Evolutionary conservation across 2,888 invertebrate genomes (phyloP).

Genomic region (Thumatha senex): DNA sequence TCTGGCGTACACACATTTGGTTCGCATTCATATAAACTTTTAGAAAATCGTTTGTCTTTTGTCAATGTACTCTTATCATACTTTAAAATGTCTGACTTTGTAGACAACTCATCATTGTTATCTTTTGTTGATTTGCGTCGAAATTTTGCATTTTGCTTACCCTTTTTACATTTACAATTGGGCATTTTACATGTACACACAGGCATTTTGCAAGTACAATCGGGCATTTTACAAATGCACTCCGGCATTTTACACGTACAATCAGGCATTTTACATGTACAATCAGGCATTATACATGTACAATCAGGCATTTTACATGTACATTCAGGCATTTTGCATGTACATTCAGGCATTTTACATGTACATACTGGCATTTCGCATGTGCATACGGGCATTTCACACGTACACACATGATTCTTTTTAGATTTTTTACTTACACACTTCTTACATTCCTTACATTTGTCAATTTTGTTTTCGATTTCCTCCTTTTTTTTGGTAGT

Average conservation of each 20-base stretch:
- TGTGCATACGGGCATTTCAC: neutral
- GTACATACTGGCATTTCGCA: neutral
- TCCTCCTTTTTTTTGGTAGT: neutral
- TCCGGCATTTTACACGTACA: neutral
- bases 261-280: neutral
- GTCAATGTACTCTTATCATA: neutral
- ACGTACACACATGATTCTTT: neutral
- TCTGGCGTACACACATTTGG: constrained; percentile 3
- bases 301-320: neutral
- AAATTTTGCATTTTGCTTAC: neutral
- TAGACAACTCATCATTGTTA: neutral
- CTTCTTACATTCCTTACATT: neutral
- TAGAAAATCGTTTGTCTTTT: neutral
- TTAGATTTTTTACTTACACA: neutral
- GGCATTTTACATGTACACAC: neutral
- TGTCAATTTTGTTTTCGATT: neutral
- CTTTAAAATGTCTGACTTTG: neutral
- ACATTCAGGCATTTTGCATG: neutral
- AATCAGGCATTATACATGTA: neutral
- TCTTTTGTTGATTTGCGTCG: constrained; percentile 2
- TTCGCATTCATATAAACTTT: constrained; percentile 2
- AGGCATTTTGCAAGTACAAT: neutral
- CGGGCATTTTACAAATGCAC: neutral
- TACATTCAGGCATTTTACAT: neutral
- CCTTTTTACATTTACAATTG: neutral